Evolutionary conservation across 2,113 vertebrate species (phyloP).

Genomic region (Eulemur macaco): DNA sequence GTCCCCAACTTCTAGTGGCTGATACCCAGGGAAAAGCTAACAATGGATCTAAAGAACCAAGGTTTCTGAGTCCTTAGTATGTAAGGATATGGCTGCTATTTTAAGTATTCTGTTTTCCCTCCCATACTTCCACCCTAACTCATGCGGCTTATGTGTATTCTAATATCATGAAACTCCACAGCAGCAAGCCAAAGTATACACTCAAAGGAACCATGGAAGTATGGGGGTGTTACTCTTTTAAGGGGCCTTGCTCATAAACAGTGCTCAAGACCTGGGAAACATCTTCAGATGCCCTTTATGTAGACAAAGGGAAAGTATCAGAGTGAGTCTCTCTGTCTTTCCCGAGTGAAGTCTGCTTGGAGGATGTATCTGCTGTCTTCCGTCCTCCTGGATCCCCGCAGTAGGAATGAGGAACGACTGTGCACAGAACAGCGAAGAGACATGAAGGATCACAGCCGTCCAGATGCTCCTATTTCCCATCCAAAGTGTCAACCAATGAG

Average conservation of each 20-base stretch:
- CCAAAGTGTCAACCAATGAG: conserved; percentile 5
- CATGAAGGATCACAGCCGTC: background rate
- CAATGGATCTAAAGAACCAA: background rate
- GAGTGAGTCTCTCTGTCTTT: background rate
- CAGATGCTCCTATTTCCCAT: conserved; percentile 10
- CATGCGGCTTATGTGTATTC: background rate
- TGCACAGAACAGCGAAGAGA: background rate
- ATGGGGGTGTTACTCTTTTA: background rate
- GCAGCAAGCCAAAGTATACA: background rate
- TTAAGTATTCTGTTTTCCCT: conserved; percentile 21
- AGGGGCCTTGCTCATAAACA: background rate
- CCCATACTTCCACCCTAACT: background rate
- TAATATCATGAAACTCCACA: conserved; percentile 6
- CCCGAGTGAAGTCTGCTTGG: background rate
- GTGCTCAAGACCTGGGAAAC: background rate
- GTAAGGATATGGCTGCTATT: background rate
- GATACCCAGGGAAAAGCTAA: background rate
- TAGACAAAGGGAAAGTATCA: background rate
- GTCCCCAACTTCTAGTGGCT: background rate
- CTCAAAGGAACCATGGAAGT: background rate
- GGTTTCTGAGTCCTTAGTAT: background rate
- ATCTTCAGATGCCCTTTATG: background rate
- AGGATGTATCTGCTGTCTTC: background rate
- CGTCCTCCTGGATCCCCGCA: background rate
- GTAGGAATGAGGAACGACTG: background rate